phyloP scores from a whole-genome alignment of 2,113 vertebrate species.

The Crypturellus undulatus region DNA sequence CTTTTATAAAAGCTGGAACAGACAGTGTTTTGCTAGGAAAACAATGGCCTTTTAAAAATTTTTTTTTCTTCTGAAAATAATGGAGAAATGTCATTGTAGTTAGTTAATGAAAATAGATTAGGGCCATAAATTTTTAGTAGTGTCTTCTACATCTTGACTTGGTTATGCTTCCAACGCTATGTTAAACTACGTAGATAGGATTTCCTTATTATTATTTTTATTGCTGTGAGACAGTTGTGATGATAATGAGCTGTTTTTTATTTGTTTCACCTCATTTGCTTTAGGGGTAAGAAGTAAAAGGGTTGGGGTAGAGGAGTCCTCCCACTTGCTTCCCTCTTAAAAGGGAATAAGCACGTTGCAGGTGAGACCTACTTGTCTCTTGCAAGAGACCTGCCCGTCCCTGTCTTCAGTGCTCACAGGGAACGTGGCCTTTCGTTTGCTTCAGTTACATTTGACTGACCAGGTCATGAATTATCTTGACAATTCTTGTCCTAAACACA shows the following conservation, averaged over 20 bases:
- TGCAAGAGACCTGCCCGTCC: neutral
- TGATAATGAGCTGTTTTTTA: neutral
- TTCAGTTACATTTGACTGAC: neutral
- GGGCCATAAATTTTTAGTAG: neutral
- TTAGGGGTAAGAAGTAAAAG: neutral
- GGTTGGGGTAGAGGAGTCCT: rapidly evolving
- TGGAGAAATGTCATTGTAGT: neutral
- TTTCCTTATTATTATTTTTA: neutral
- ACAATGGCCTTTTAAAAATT: neutral
- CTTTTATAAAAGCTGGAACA: neutral
- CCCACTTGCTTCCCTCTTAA: neutral
- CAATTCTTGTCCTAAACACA: neutral
- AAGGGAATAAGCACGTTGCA: neutral
- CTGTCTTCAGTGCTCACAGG: neutral
- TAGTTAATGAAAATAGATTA: constrained; percentile 6
- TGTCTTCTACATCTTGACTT: neutral
- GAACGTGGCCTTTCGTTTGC: neutral
- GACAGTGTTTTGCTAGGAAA: neutral
- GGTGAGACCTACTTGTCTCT: too few relatives aligned
- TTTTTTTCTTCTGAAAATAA: neutral
- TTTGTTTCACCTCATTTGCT: neutral
- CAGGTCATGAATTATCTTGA: constrained; percentile 2
- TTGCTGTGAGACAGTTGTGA: neutral
- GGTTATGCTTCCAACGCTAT: neutral
- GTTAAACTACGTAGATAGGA: neutral